These are phyloP conservation scores for Oxytorus armatus DNA, from an alignment of 2,888 invertebrate species.

Conservation along the genomic window DNA sequence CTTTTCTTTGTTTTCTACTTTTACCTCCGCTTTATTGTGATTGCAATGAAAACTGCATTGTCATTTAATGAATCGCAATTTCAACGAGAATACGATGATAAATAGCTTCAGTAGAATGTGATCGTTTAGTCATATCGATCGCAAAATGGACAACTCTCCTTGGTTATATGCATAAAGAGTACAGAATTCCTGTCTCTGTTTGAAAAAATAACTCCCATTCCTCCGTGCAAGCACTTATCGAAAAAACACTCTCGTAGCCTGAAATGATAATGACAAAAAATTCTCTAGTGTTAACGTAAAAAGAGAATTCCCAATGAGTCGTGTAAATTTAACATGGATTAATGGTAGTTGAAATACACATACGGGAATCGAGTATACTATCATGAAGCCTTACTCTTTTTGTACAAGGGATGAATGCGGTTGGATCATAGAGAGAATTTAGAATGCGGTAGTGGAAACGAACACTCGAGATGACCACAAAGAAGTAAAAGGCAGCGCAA, in stretches of 20 bases:
- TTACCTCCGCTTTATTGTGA: too few relatives aligned
- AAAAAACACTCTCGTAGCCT: neutral
- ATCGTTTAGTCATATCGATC: neutral
- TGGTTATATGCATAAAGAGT: neutral
- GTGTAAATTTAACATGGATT: neutral
- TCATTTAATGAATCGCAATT: too few relatives aligned
- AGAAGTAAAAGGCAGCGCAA: neutral
- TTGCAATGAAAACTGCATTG: too few relatives aligned
- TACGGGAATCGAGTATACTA: neutral
- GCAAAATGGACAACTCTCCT: neutral
- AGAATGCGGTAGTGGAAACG: conserved; percentile 14
- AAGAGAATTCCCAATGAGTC: conserved; percentile 7
- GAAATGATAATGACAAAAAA: neutral
- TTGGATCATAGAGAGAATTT: conserved; percentile 34
- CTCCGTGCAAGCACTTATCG: neutral
- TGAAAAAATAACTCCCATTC: neutral
- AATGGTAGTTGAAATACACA: conserved; percentile 14
- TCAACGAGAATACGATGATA: too few relatives aligned
- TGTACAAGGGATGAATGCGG: conserved; percentile 11
- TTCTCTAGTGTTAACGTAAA: neutral
- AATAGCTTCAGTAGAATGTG: too few relatives aligned
- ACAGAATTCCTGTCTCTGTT: neutral
- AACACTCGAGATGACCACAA: neutral
- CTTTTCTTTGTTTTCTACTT: too few relatives aligned
- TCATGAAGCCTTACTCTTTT: neutral